Evolutionary conservation across 2,113 vertebrate species (phyloP).

Genomic region (Bujurquina vittata): DNA sequence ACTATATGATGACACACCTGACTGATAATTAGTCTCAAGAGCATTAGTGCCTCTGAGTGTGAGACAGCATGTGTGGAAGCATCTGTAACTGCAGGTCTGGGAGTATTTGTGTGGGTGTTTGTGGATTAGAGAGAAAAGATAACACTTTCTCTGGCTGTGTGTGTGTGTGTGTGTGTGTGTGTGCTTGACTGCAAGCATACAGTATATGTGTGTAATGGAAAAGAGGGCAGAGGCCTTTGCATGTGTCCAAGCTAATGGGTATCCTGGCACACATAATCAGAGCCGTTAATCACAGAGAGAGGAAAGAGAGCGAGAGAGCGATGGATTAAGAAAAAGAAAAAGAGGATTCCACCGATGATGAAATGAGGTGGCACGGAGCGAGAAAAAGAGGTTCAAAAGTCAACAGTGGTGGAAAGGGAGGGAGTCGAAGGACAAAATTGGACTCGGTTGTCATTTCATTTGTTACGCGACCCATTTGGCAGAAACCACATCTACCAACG

Average conservation of each 20-base stretch:
- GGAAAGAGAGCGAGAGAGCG: conserved; percentile 38
- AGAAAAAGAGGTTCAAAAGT: conserved; percentile 56
- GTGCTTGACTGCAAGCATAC: neutral
- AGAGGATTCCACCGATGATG: conserved; percentile 33
- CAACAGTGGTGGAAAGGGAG: conserved; percentile 48
- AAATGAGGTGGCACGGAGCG: conserved; percentile 24
- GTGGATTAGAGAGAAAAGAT: conserved; percentile 20
- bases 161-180: neutral
- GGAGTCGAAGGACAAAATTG: conserved; percentile 44
- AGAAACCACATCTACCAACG: conserved; percentile 22
- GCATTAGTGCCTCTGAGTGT: conserved; percentile 43
- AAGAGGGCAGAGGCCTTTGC: conserved; percentile 66
- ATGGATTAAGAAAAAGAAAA: conserved; percentile 24
- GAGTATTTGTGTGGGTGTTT: conserved; percentile 32
- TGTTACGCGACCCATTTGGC: conserved; percentile 47
- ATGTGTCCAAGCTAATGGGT: conserved; percentile 73
- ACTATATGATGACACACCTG: conserved; percentile 75
- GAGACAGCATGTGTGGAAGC: neutral
- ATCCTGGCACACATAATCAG: conserved; percentile 74
- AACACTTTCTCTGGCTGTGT: neutral
- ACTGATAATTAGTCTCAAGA: conserved; percentile 78
- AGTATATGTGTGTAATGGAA: conserved; percentile 36
- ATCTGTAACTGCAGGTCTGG: conserved; percentile 23
- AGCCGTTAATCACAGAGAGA: conserved; percentile 65
- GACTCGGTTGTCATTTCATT: conserved; percentile 48